These are phyloP conservation scores for Tigriopus californicus DNA, from an alignment of 2,888 invertebrate species.

Conservation along the genomic window DNA sequence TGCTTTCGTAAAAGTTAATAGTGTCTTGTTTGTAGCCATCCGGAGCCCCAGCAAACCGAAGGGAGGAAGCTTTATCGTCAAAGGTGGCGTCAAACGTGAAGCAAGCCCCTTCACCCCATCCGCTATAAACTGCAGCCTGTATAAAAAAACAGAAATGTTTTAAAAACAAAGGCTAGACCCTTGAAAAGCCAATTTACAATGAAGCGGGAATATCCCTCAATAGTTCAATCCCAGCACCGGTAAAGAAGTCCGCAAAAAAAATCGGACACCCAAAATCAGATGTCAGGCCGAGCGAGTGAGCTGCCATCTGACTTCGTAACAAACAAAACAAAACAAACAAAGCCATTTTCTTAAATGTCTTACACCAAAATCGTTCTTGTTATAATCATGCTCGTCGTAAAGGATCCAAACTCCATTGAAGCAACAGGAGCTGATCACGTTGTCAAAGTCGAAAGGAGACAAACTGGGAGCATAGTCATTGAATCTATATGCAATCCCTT, in stretches of 20 bases:
- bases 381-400: slow-evolving; percentile 1
- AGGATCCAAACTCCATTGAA: slow-evolving; percentile 4
- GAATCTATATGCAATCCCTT: too few species aligned
- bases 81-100: not conserved
- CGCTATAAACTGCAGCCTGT: not conserved
- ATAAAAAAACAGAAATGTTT: too few species aligned
- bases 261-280: too few species aligned
- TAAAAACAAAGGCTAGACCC: too few species aligned
- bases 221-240: too few species aligned
- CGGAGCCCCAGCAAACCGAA: slow-evolving; percentile 2
- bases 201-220: too few species aligned
- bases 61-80: slow-evolving; percentile 2
- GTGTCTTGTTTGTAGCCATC: slow-evolving; percentile 6
- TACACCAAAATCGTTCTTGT: not conserved
- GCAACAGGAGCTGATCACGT: slow-evolving; percentile 2
- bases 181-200: too few species aligned
- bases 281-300: too few species aligned
- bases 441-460: not conserved
- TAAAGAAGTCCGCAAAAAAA: too few species aligned
- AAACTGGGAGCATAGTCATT: not conserved
- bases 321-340: too few species aligned
- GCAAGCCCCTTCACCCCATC: not conserved
- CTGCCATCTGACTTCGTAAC: too few species aligned
- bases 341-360: too few species aligned
- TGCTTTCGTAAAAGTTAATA: not conserved